These are phyloP conservation scores for Philonicus albiceps DNA, from an alignment of 2,888 invertebrate genomes.

Conservation along the genomic window DNA sequence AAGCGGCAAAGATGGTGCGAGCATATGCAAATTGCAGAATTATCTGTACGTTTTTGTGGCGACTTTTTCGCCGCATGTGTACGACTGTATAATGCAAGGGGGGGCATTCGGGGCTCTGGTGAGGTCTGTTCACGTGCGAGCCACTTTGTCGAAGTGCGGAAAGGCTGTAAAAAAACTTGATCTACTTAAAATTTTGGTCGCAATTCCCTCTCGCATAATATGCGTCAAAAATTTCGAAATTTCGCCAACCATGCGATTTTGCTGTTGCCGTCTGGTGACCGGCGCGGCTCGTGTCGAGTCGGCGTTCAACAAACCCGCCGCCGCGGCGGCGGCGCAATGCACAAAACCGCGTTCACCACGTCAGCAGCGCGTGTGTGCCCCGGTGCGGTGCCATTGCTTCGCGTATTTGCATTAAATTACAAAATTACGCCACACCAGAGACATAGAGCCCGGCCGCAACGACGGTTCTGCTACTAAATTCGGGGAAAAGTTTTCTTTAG, in stretches of 20 bases:
- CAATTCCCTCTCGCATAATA: conserved; percentile 22
- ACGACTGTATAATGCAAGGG: not conserved
- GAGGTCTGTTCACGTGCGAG: not conserved
- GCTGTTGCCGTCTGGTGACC: not conserved
- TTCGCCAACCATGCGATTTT: not conserved
- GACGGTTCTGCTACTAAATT: not conserved
- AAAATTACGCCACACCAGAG: conserved; percentile 13
- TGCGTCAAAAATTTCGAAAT: conserved; percentile 37
- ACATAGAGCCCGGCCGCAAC: not conserved
- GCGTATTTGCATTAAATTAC: conserved; percentile 14
- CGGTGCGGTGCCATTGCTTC: not conserved
- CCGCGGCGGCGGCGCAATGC: not conserved
- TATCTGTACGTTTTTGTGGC: not conserved
- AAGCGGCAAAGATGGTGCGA: not conserved
- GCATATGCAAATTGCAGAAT: not conserved
- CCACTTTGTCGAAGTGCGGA: not conserved
- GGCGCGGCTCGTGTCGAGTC: not conserved
- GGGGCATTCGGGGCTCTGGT: not conserved
- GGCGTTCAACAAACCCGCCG: not conserved
- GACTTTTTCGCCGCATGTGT: not conserved
- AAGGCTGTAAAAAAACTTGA: not conserved
- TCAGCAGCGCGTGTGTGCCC: not conserved
- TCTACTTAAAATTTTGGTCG: conserved; percentile 33
- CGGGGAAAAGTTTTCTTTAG: conserved; percentile 17
- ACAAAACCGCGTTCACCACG: not conserved